Base-by-base conservation (phyloP, 1,140 invertebrate genomes). In the Hycleus cichorii region DNA sequence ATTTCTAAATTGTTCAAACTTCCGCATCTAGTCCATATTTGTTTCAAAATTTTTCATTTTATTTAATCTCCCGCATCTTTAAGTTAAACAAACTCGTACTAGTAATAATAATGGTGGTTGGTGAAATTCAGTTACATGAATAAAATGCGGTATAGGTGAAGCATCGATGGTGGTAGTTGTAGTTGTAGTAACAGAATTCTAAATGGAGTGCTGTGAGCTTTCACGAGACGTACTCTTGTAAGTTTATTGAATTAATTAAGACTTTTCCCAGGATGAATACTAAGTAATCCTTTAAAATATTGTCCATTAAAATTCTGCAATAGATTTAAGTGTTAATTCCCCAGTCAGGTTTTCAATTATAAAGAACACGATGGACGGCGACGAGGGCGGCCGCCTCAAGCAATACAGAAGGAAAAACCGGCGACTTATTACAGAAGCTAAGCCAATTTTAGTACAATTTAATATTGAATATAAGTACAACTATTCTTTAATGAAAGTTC, bases 301-400 rank as follows among this genome's bases (percentile, higher is more conserved):
- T 57, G 47, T 53, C 53, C 62, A 64, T 64, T 64, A 64, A 64
- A 64, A 64, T 64, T 64, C 62, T 52, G 58, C 55, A 64, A 64
- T 64, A 64, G 54, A 64, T 60, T 64, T 60, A 54, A 59, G 57
- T 57, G 50, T 49, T 63, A 58, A 63, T 63, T 63, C 61, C 57
- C 58, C 51, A 59, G 49, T 51, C 45, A 55, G 53, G 49, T 59
- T 55, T 53, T 59, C 61, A 59, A 62, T 62, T 62, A 62, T 62
- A 56, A 58, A 49, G 58, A 62, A 58, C 60, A 62, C 50, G 60
- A 46, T 49, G 55, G 48, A 49, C 47, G 47, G 10, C 39, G 44
- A 43, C 52, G 24, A 45, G 52, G 45, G 39, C 52, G 52, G 27
- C 52, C 52, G 27, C 45, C 52, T 55, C 24, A 44, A 39, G 52